Evolutionary conservation across 1,140 invertebrate genomes (phyloP).

Genomic region (Armadillidium nasatum): DNA sequence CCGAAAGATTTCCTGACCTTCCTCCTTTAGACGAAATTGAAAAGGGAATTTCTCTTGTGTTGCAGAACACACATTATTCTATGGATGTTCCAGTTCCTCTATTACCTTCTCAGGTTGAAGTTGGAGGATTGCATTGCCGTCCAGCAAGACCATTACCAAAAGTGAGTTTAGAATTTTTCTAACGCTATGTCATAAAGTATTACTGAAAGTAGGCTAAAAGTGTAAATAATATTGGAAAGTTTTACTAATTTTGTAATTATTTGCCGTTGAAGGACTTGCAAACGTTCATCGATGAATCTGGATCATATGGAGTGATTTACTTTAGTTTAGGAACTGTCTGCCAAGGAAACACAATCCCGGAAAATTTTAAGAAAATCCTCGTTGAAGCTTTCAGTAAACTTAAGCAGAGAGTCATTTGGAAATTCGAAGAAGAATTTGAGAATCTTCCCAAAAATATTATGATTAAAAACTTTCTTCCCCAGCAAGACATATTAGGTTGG

Average conservation of each 20-base stretch:
- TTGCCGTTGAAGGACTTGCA: slow-evolving; percentile 51
- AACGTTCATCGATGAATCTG: slow-evolving; percentile 51
- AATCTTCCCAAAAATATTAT: slow-evolving; percentile 3
- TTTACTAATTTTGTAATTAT: no score
- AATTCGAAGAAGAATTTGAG: slow-evolving; percentile 20
- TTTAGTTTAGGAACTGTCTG: slow-evolving; percentile 54
- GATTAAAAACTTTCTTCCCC: slow-evolving; percentile 47
- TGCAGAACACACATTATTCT: slow-evolving; percentile 57
- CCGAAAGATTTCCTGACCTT: slow-evolving; percentile 30
- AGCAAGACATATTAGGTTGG: slow-evolving; percentile 48
- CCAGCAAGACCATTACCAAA: slow-evolving; percentile 56
- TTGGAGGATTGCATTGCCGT: slow-evolving; percentile 57
- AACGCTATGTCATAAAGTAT: no score
- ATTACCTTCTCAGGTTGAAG: slow-evolving; percentile 55
- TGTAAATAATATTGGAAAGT: background rate
- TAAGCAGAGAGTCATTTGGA: slow-evolving; percentile 15
- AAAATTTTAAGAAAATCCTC: slow-evolving; percentile 23
- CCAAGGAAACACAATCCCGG: slow-evolving; percentile 26
- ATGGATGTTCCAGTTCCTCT: slow-evolving; percentile 55
- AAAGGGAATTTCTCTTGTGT: slow-evolving; percentile 57
- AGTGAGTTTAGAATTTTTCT: slow-evolving; percentile 49
- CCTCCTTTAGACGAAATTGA: slow-evolving; percentile 48
- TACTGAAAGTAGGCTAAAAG: background rate
- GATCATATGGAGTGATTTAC: slow-evolving; percentile 55
- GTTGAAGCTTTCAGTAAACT: background rate